Base-by-base conservation (phyloP, 2,888 invertebrate genomes). In the Oligia fasciuncula region DNA sequence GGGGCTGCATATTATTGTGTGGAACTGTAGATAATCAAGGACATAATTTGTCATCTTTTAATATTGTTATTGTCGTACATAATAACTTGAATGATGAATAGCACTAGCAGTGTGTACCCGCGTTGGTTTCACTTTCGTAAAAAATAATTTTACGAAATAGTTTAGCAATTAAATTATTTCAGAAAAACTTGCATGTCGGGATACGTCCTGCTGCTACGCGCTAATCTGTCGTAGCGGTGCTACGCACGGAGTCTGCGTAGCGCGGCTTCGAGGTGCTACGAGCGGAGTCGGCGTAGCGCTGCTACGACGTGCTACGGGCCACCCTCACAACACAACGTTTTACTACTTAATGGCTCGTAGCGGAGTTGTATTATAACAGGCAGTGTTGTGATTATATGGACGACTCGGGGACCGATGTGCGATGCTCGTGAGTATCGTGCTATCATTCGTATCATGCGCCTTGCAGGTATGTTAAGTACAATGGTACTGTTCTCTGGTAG, bases 221-320 rank as follows among this genome's bases (percentile, higher is more conserved):
- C 35, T 23, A 13, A 40, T 19, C 9, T n/a, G n/a, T 6, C 49
- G 75, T 40, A 54, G 75, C 17, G 11, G 43, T 49, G 49, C 69
- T 51, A 70, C 54, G 23, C n/a, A 19, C 40, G n/a, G 17, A 19
- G 11, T 29, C 19, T 2, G 68, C 35, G 60, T 71, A 49, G 72
- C 60, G 35, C 60, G 23, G 60, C 13, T 71, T 60, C 35, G 71
- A 0, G 19, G 23, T 11, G 75, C 65, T 75, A 65, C 65, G 76
- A 4, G 13, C 14, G n/a, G 13, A 5, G 40, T n/a, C 51, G 2
- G 60, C n/a, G 77, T 76, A 65, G 62, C 14, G 19, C 8, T 43
- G n/a, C 57, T 51, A 66, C n/a, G 60, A 13, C 23, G 35, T 35
- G 81, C 60, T 79, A 80, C 66, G 57, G 13, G 4, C 17, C 35